Evolutionary conservation across 2,113 vertebrate genomes (phyloP), one percentile per base, ranked within the genome.

Genomic region (Chrysemys picta): DNA sequence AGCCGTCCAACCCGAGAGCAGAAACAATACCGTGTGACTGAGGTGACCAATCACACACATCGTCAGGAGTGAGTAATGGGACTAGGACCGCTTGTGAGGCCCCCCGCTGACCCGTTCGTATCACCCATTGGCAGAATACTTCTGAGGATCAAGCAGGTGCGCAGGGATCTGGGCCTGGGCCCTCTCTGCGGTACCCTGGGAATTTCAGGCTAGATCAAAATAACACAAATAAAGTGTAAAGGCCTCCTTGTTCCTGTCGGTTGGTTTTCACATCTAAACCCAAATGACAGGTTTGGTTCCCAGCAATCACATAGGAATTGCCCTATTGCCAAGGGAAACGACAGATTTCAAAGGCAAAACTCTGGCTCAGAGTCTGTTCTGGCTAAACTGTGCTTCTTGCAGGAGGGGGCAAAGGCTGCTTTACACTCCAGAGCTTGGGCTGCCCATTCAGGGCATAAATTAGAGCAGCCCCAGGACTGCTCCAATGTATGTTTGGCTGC

Each of bases 141-240:
- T 6, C 17, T 8, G 19, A 54, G 53, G 53, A 8, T 3, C 53
- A 54, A 54, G 49, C 8, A 11, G 35, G 47, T 4, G 45, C 6
- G 35, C 47, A 0, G 65, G 5, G 0, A 3, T 10, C 14, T 38
- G 69, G 47, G 12, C 76, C 13, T 21, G 3, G 0, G 1, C 1
- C 2, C 22, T 3, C 19, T 35, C 25, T 25, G 49, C 8, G 21
- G 4, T 12, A n/a, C 47, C 12, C 22, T 50, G 79, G n/a, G 7
- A 6, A 12, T 27, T 3, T 29, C 14, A 21, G 21, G 35, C 21
- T 12, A 45, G 10, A 45, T 45, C 62, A 69, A 65, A 69, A 19
- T 65, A 8, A 35, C 31, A 65, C 5, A 29, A 29, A 13, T 5
- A 1, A 31, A 27, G 59, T 31, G 59, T 31, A 62, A 12, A 14